Base-by-base conservation (phyloP, 2,797 vertebrate species). In the Siniperca scherzeri region DNA sequence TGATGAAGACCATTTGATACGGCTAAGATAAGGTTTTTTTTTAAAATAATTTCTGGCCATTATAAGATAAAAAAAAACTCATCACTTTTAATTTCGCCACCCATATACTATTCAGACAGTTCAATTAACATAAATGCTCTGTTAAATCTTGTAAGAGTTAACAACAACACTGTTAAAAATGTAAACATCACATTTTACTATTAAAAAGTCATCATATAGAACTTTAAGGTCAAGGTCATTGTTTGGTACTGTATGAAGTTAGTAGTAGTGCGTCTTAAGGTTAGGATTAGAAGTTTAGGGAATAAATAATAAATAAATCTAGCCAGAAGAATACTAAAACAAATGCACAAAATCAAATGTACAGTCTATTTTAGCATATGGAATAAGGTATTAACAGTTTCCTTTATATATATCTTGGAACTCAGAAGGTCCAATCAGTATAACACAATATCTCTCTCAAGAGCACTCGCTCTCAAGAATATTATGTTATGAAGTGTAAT, bases 401-500 rank as follows among this genome's bases (percentile, higher is more conserved):
- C 66, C 70, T 70, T 82, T 57, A 44, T 71, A 50, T 78, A 65
- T 71, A 52, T 78, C 64, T 65, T 40, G 36, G 68, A 85, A 50
- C 60, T 75, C 65, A n/a, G 53, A 4, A 10, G 65, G 61, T 73
- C 66, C 70, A 84, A 92, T 93, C 92, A 87, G 83, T 88, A 81
- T 44, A 40, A 77, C 62, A 76, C 85, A 59, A 79, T 83, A 86
- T 89, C 85, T 84, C 61, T 83, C 53, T 91, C 27, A 84, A 91
- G 89, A 86, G 84, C 89, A 10, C 88, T 92, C 82, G 25, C 64
- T 71, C 74, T 91, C 77, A 74, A 89, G 85, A 91, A 92, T 84
- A 86, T 89, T 78, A 86, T 81, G 87, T 88, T 86, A 87, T 87
- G 78, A 87, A 91, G 90, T 80, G 87, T 90, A 92, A 92, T 89